Evolutionary conservation across 2,797 vertebrate genomes (phyloP).

Genomic region (Dallia pectoralis): DNA sequence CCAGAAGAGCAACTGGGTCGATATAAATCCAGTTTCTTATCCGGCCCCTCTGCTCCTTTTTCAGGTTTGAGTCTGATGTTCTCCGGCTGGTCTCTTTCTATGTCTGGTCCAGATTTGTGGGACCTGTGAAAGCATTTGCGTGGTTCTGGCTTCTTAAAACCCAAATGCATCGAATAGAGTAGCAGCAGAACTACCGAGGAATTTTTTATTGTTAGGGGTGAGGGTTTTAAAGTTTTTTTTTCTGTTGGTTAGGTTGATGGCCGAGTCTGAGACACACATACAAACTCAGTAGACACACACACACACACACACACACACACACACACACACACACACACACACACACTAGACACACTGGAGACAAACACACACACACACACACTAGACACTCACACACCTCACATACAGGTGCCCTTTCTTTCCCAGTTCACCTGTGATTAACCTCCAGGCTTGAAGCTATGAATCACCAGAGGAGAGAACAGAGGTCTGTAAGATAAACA

Average conservation of each 20-base stretch:
- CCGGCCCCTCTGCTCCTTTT: no score
- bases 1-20: no score
- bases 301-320: conserved; percentile 3
- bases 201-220: conserved; percentile 38
- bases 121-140: not conserved
- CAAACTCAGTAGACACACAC: conserved; percentile 33
- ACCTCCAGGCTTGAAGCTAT: conserved; percentile 77
- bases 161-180: conserved; percentile 15
- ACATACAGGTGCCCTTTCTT: conserved; percentile 72
- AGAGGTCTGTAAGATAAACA: conserved; percentile 82
- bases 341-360: conserved; percentile 4
- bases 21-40: no score
- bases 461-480: conserved; percentile 74
- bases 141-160: conserved; percentile 28
- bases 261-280: conserved; percentile 12
- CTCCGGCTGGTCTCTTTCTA: no score
- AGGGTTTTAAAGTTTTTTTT: conserved; percentile 43
- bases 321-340: conserved; percentile 6
- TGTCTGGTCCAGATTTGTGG: no score
- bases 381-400: conserved; percentile 33
- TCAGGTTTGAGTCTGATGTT: no score
- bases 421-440: conserved; percentile 76
- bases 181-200: conserved; percentile 29
- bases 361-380: conserved; percentile 32
- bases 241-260: conserved; percentile 43